Evolutionary conservation across 2,888 invertebrate species (phyloP), one percentile per base, ranked within the genome.

Genomic region (Lordiphosa andalusiaca): DNA sequence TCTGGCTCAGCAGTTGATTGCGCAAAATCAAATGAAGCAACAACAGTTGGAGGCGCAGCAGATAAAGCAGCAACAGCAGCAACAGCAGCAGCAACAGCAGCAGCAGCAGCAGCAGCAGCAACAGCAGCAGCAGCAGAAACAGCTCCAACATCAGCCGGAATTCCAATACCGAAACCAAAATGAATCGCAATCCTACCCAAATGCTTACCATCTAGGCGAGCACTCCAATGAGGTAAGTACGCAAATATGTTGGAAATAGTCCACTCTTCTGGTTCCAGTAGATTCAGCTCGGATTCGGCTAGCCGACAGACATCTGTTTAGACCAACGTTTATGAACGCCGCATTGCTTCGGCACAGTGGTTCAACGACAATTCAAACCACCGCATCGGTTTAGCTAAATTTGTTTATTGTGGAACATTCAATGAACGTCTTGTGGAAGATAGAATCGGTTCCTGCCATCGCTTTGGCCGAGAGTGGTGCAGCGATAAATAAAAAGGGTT

Each of bases 1-100:
- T 4, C 53, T 86, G 37, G 84, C 84, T 0, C 69, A 84, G 51
- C 66, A 73, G 39, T 41, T 85, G 9, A 69, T 69, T 12, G 69
- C 60, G 0, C 67, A 87, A 57, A 85, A 85, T 46, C 67, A 67
- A 23, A 30, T 66, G 2, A 73, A 75, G 19, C 73, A 77, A 49
- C 80, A 72, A 12, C 69, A 82, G 50, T 41, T 67, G 6, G 66
- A 69, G 23, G 57, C 67, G 16, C 69, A 72, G 23, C 60, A 68
- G 13, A 58, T 60, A 9, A 57, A 62, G 25, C 60, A 61, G 7
- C 54, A 53, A 44, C 67, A 55, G 30, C 42, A 57, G 19, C 69
- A 64, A 3, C 55, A 62, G 9, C 42, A 65, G 21, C 10, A 10
- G 6, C 4, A 21, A 13, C 44, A 23, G 23, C 36, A 19, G 3